Conservation (phyloP, 2,888 invertebrate species). For the Lasiommata megera region DNA sequence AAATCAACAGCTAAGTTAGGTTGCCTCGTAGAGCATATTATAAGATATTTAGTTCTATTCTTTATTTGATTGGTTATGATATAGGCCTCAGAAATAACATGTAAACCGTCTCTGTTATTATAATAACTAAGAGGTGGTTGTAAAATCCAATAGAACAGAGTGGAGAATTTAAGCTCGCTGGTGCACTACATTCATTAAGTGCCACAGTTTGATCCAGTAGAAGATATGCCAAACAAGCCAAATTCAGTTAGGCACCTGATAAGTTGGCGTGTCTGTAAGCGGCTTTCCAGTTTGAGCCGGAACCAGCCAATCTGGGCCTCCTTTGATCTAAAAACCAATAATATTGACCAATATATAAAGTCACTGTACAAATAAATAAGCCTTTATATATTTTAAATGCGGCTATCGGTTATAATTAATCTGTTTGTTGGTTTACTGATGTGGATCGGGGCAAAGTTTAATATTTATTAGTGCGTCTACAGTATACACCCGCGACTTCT, state of each 20-base stretch:
- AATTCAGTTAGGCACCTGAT: not conserved
- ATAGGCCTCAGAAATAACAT: too few species aligned
- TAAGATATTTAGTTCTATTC: too few species aligned
- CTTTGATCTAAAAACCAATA: constrained; percentile 62
- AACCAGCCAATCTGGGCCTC: constrained; percentile 33
- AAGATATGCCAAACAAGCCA: not conserved
- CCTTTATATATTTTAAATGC: constrained; percentile 35
- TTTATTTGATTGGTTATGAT: too few species aligned
- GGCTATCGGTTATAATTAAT: constrained; percentile 49
- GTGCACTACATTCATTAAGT: too few species aligned
- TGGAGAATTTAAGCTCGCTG: too few species aligned
- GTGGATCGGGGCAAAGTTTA: constrained; percentile 37
- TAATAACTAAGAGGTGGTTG: too few species aligned
- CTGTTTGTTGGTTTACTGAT: constrained; percentile 55
- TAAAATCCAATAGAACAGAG: too few species aligned
- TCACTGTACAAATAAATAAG: constrained; percentile 49
- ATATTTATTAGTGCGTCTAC: constrained; percentile 11
- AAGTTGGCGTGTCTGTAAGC: not conserved
- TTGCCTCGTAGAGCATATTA: too few species aligned
- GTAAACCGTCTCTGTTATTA: too few species aligned
- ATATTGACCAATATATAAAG: constrained; percentile 57
- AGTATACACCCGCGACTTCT: not conserved
- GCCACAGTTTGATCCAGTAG: too few species aligned
- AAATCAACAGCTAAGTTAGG: too few species aligned
- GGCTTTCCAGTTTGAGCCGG: constrained; percentile 20